Conservation (phyloP, 2,113 vertebrate genomes). For the Hyaena hyaena region DNA sequence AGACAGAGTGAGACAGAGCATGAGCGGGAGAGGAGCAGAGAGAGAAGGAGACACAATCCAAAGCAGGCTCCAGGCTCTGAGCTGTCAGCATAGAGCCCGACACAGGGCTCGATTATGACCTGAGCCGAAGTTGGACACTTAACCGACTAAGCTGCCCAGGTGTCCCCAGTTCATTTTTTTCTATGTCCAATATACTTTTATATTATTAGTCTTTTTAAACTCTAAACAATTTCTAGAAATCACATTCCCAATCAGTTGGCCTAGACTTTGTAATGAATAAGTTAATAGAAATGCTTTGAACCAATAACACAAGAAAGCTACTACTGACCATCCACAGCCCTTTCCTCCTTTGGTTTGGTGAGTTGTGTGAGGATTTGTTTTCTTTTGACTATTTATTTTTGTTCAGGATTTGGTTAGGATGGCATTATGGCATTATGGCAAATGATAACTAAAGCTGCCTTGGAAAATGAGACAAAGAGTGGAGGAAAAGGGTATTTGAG, state of each 20-base stretch:
- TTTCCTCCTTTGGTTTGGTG: conserved; percentile 28
- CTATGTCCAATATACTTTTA: conserved; percentile 25
- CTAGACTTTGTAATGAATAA: conserved; percentile 40
- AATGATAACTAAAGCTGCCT: not conserved
- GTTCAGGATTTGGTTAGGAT: conserved; percentile 44
- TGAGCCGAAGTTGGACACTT: no score
- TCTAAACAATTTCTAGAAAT: conserved; percentile 15
- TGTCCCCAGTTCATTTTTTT: not conserved
- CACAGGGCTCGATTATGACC: no score
- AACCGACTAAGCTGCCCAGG: no score
- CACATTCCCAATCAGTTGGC: not conserved
- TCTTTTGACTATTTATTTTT: conserved; percentile 49
- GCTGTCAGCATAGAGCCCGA: no score
- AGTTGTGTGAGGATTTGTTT: conserved; percentile 40
- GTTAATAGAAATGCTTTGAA: conserved; percentile 55
- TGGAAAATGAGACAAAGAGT: not conserved
- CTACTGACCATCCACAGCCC: not conserved
- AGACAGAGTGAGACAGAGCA: no score
- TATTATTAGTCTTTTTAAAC: conserved; percentile 41
- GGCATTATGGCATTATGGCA: not conserved
- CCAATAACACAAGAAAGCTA: conserved; percentile 46
- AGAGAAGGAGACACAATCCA: no score
- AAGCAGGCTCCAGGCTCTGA: no score
- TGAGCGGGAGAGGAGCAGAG: no score
- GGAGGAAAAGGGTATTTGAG: not conserved